phyloP scores from a whole-genome alignment of 2,888 invertebrate species.

The Toxonevra muliebris region DNA sequence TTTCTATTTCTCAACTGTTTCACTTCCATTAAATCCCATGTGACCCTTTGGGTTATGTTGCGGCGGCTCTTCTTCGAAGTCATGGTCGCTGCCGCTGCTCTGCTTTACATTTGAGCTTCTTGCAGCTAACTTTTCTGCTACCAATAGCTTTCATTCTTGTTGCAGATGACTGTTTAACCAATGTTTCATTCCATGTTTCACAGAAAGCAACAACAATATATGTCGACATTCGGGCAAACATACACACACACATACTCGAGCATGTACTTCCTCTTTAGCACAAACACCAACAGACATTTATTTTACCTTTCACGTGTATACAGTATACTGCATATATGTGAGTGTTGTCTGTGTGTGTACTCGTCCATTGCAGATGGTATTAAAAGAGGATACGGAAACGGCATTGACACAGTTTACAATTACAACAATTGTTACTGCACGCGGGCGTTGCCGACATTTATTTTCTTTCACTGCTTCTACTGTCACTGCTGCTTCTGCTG shows the following conservation, averaged over 20 bases:
- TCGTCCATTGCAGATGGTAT: slow-evolving; percentile 37
- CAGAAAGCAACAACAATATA: slow-evolving; percentile 28
- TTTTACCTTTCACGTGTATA: no score
- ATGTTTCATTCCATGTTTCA: slow-evolving; percentile 51
- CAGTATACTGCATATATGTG: no score
- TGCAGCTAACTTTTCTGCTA: slow-evolving; percentile 16
- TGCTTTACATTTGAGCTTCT: slow-evolving; percentile 26
- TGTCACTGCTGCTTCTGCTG: not conserved
- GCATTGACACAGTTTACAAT: slow-evolving; percentile 56
- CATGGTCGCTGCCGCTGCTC: slow-evolving; percentile 8
- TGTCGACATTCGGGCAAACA: slow-evolving; percentile 2
- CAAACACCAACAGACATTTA: no score
- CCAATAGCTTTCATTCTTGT: slow-evolving; percentile 39
- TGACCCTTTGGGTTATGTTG: not conserved
- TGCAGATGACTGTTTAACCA: slow-evolving; percentile 61
- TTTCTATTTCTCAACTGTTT: slow-evolving; percentile 19
- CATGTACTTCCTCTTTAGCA: no score
- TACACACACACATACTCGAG: not conserved
- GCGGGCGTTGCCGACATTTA: not conserved
- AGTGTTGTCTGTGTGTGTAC: not conserved
- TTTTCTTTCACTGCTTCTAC: not conserved
- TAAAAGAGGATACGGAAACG: slow-evolving; percentile 52
- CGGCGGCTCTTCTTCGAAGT: slow-evolving; percentile 5
- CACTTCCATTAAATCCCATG: slow-evolving; percentile 36
- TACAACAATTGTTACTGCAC: slow-evolving; percentile 21